Conservation (phyloP, 2,888 invertebrate genomes). For the Lycocerus yunnanus region DNA sequence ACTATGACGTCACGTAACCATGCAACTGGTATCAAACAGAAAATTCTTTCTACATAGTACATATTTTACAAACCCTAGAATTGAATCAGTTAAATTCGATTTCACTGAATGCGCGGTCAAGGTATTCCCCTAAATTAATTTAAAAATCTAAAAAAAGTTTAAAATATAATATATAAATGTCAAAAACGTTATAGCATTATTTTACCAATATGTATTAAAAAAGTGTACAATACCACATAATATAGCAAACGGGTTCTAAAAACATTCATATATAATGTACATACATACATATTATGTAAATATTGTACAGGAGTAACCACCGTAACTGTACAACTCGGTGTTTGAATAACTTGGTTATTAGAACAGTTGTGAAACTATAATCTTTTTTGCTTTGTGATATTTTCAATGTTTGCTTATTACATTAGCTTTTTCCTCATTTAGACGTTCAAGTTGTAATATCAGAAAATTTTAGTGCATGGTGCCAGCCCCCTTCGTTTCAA, state of each 20-base stretch:
- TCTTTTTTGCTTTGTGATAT: not conserved
- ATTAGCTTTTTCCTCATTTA: not conserved
- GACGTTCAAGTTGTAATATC: too few relatives aligned
- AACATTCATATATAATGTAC: not conserved
- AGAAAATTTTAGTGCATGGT: too few relatives aligned
- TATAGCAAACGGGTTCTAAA: not conserved
- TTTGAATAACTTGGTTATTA: not conserved
- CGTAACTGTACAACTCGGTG: not conserved
- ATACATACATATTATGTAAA: not conserved
- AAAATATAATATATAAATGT: too few relatives aligned
- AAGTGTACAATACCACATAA: too few relatives aligned
- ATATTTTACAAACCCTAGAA: not conserved
- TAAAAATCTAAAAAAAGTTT: not conserved
- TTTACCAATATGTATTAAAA: too few relatives aligned
- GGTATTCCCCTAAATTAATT: not conserved
- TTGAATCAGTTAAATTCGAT: not conserved
- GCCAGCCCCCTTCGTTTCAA: too few relatives aligned
- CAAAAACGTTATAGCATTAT: too few relatives aligned
- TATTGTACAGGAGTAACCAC: not conserved
- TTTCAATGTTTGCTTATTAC: not conserved
- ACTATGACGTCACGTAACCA: not conserved
- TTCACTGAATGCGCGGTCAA: not conserved
- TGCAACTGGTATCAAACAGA: not conserved
- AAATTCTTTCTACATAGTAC: too few relatives aligned
- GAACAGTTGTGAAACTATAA: not conserved